Conservation (phyloP, 2,797 vertebrate genomes). For the Cyclopterus lumpus region DNA sequence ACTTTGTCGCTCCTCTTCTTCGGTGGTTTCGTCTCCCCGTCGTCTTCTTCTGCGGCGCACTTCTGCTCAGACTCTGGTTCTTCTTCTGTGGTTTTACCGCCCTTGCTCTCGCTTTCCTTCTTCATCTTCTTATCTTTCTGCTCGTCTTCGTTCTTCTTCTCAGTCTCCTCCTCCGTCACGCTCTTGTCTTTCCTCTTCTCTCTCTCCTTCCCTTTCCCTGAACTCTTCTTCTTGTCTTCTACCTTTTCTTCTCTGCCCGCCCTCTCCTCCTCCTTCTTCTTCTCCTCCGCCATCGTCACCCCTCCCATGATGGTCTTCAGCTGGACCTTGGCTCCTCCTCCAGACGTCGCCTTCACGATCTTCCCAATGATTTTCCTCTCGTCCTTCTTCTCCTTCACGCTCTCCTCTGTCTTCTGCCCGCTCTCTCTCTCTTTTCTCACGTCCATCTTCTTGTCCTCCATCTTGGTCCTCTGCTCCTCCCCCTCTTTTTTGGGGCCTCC, state of each 20-base stretch:
- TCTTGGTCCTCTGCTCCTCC: neutral
- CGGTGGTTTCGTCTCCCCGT: neutral
- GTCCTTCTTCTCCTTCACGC: conserved; percentile 21
- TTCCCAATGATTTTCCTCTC: conserved; percentile 75
- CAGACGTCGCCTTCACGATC: conserved; percentile 63
- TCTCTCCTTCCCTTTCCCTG: neutral
- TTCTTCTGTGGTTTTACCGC: neutral
- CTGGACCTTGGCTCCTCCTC: conserved; percentile 53
- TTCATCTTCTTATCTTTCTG: conserved; percentile 15
- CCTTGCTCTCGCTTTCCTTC: neutral
- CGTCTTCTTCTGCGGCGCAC: rapidly evolving
- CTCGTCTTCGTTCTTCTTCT: neutral
- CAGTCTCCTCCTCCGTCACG: neutral
- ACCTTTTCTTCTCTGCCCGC: neutral
- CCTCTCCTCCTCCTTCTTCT: conserved; percentile 11
- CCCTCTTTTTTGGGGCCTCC: neutral
- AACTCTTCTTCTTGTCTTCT: conserved; percentile 1
- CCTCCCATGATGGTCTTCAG: conserved; percentile 72
- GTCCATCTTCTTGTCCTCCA: neutral
- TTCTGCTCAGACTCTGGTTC: neutral
- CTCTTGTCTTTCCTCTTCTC: conserved; percentile 17
- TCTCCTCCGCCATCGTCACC: rapidly evolving
- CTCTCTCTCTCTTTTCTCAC: neutral
- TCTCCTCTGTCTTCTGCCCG: neutral
- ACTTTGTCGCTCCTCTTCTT: neutral